A percentile compares a stretch with the other conserved stretches of the same genome.
These are phyloP conservation scores for Morpho helenor DNA, from an alignment of 2,888 invertebrate genomes.

Conservation along the genomic window DNA sequence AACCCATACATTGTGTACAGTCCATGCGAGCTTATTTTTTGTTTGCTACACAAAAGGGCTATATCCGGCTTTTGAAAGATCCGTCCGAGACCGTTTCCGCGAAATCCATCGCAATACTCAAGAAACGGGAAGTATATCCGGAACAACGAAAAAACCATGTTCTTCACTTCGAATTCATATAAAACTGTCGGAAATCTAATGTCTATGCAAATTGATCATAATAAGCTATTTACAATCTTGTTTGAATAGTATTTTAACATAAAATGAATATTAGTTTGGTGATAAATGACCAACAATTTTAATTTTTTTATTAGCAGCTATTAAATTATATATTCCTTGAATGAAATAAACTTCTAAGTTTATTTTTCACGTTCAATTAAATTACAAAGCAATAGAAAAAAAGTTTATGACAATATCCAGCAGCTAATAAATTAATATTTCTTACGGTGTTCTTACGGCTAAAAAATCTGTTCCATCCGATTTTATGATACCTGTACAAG, in stretches of 20 bases:
- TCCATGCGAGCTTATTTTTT: constrained; percentile 46
- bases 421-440: no score
- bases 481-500: constrained; percentile 1
- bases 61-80: constrained; percentile 64
- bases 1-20: constrained; percentile 50
- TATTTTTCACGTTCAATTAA: no score
- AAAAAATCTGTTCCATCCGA: no score
- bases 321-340: no score
- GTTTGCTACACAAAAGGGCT: constrained; percentile 67
- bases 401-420: no score
- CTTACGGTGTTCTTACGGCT: no score
- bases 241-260: constrained; percentile 3
- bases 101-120: constrained; percentile 70
- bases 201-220: constrained; percentile 6
- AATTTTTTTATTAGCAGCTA: no score
- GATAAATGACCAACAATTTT: not conserved
- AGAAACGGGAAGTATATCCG: constrained; percentile 75
- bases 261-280: not conserved
- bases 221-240: not conserved
- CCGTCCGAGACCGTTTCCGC: constrained; percentile 59
- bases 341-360: no score
- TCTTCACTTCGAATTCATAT: constrained; percentile 47
- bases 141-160: constrained; percentile 56
- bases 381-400: no score
- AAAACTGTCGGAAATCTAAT: constrained; percentile 41